phyloP scores from a whole-genome alignment of 2,888 invertebrate species.

The Drosophila nigricruria region DNA sequence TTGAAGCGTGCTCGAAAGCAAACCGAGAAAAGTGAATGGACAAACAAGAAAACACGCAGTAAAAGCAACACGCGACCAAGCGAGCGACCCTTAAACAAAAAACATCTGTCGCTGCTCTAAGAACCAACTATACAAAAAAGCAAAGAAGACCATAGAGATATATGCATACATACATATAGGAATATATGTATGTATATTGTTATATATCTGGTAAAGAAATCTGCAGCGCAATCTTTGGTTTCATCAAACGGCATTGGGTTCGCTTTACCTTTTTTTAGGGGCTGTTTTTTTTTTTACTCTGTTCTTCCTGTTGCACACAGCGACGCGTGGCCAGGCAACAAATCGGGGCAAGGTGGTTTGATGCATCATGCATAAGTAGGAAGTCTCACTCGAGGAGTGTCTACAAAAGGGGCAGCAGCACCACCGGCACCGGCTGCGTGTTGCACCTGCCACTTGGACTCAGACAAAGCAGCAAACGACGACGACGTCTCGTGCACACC shows the following conservation, averaged over 20 bases:
- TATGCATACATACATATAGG: neutral
- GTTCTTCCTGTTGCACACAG: constrained; percentile 18
- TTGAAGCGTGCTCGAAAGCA: constrained; percentile 29
- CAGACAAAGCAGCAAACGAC: constrained; percentile 44
- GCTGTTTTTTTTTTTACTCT: constrained; percentile 28
- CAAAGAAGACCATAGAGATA: neutral
- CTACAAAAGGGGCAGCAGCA: constrained; percentile 30
- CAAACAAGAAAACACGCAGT: constrained; percentile 44
- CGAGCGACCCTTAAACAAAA: constrained; percentile 46
- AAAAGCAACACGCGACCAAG: constrained; percentile 52
- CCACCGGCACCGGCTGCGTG: constrained; percentile 51
- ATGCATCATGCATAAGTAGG: constrained; percentile 29
- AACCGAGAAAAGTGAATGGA: constrained; percentile 23
- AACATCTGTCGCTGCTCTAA: constrained; percentile 53
- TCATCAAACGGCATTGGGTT: constrained; percentile 25
- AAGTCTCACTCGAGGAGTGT: constrained; percentile 48
- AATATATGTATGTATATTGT: neutral
- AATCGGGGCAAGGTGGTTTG: constrained; percentile 60
- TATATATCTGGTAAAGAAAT: constrained; percentile 43
- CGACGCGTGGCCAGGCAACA: constrained; percentile 68
- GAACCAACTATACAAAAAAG: constrained; percentile 16
- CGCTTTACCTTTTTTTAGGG: constrained; percentile 18
- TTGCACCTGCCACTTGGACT: constrained; percentile 64
- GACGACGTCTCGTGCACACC: constrained; percentile 20
- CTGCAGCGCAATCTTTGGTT: constrained; percentile 55